Conservation (phyloP, 2,797 vertebrate species). For the Gephyroberyx darwinii region DNA sequence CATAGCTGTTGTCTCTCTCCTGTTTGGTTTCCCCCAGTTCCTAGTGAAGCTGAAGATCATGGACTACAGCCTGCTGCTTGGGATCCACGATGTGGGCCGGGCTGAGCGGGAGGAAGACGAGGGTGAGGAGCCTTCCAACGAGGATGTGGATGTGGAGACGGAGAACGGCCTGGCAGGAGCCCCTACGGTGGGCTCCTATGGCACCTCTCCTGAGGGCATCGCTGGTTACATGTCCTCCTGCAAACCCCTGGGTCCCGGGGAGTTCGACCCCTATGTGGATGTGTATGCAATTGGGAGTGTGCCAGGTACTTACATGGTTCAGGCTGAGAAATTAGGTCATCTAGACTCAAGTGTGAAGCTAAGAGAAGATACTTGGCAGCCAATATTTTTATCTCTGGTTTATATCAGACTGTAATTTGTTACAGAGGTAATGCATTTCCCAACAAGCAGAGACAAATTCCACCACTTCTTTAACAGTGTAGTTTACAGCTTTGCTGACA, state of each 20-base stretch:
- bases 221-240: conserved; percentile 88
- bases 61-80: conserved; percentile 94
- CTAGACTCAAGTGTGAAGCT: not conserved
- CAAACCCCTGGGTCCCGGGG: conserved; percentile 89
- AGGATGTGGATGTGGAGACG: conserved; percentile 72
- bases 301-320: conserved; percentile 72
- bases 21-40: conserved; percentile 77
- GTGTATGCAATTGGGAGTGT: conserved; percentile 89
- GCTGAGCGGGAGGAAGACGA: conserved; percentile 90
- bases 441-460: not conserved
- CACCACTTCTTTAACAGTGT: too few relatives aligned
- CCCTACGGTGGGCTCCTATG: conserved; percentile 81
- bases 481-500: too few relatives aligned
- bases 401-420: not conserved
- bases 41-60: conserved; percentile 94
- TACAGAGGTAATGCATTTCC: not conserved
- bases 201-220: conserved; percentile 91
- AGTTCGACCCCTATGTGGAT: conserved; percentile 90
- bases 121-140: conserved; percentile 81
- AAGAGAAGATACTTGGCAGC: too few relatives aligned
- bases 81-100: conserved; percentile 89
- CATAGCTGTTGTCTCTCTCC: not conserved
- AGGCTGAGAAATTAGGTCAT: not conserved
- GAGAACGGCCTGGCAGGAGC: conserved; percentile 79
- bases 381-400: not conserved